Evolutionary conservation across 2,797 vertebrate genomes (phyloP), one percentile per base, ranked within the genome.

Genomic region (Chanos chanos): DNA sequence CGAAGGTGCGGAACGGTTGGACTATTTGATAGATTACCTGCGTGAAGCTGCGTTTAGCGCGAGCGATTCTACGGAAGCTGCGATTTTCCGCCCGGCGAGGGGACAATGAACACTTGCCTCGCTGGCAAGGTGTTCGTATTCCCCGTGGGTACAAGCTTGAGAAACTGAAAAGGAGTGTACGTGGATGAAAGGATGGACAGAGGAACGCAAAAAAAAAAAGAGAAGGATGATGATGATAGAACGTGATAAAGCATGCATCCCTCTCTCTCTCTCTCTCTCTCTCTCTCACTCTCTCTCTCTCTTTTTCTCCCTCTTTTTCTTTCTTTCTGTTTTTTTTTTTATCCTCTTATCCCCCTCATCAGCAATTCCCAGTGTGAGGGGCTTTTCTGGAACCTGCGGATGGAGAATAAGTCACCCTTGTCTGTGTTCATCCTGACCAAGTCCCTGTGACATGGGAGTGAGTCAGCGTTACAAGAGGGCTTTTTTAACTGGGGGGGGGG

Each of bases 361-460:
- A n/a, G n/a, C n/a, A n/a, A n/a, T n/a, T n/a, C n/a, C n/a, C n/a
- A n/a, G n/a, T n/a, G n/a, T n/a, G n/a, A n/a, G n/a, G n/a, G n/a
- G n/a, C n/a, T n/a, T n/a, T n/a, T n/a, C n/a, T n/a, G n/a, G n/a
- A n/a, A n/a, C n/a, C n/a, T n/a, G n/a, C n/a, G 4, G 39, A 22
- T 9, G 5, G 39, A 55, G 40, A 62, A 73, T 61, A 64, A 72
- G 18, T 49, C 39, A 12, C 31, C 41, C 66, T 51, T 70, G 68
- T 72, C 47, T 54, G 9, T 7, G 10, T 30, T 34, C 24, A 33
- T 44, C 36, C 27, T 13, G 4, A 31, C 22, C 53, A 66, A 31
- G 22, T 5, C 5, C 27, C 52, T 18, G 4, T 13, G 13, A 49
- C 58, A 54, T 52, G 54, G 40, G 36, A 37, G 55, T 12, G 28